Percentiles rank a stretch among this genome's conserved stretches.
phyloP scores from a whole-genome alignment of 2,797 vertebrate genomes.

The Chelon labrosus region DNA sequence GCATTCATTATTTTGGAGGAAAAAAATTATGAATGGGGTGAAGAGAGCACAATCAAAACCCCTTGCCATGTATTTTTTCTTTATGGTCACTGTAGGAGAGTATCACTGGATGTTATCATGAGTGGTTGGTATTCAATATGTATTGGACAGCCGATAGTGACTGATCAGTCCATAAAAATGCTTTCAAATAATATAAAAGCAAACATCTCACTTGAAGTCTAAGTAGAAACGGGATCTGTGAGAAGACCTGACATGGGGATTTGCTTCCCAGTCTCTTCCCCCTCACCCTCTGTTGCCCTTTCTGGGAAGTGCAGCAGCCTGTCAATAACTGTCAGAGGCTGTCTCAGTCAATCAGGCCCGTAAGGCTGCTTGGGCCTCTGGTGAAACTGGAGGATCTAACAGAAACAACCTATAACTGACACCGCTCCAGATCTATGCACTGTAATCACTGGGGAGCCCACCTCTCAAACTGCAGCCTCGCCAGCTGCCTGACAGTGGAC shows the following conservation, averaged over 20 bases:
- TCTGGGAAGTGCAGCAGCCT: conserved; percentile 70
- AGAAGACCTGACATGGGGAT: conserved; percentile 33
- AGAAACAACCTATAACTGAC: conserved; percentile 76
- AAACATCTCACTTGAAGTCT: conserved; percentile 13
- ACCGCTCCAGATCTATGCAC: conserved; percentile 74
- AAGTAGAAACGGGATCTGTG: conserved; percentile 27
- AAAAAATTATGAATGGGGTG: not conserved
- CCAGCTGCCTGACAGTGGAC: conserved; percentile 62
- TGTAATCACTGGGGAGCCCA: conserved; percentile 76
- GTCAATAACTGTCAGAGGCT: conserved; percentile 82
- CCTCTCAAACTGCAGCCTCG: conserved; percentile 63
- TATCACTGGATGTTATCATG: not conserved
- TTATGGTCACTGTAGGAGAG: conserved; percentile 1
- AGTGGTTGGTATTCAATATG: conserved; percentile 49
- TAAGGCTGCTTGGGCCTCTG: conserved; percentile 62
- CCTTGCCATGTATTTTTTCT: not conserved
- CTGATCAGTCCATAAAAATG: conserved; percentile 6
- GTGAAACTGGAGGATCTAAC: conserved; percentile 73
- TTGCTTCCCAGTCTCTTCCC: conserved; percentile 23
- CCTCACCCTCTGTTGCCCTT: conserved; percentile 56
- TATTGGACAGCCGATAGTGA: conserved; percentile 28
- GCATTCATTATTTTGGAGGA: not conserved
- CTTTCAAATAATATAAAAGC: conserved; percentile 19
- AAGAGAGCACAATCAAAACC: not conserved
- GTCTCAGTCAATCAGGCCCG: conserved; percentile 72